These are phyloP conservation scores for Donacobius atricapilla DNA, from an alignment of 2,113 vertebrate species.

Conservation along the genomic window DNA sequence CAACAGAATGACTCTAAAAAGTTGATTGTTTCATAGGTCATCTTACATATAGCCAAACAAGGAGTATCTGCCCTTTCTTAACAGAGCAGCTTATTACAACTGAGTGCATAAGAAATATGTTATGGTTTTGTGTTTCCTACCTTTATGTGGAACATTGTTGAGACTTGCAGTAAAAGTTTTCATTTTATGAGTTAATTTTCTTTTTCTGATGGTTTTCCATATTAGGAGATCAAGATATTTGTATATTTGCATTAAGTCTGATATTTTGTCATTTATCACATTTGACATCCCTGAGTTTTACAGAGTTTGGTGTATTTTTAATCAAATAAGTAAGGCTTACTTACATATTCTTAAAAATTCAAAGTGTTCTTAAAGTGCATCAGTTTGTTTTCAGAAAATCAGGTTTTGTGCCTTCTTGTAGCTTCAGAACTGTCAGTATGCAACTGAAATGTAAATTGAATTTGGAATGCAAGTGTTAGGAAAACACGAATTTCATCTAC, in stretches of 20 bases:
- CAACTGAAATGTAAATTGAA: neutral
- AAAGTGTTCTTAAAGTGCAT: neutral
- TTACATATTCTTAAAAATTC: neutral
- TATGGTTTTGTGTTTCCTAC: neutral
- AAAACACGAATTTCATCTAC: neutral
- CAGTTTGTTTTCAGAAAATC: neutral
- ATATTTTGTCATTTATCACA: neutral
- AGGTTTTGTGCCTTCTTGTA: neutral
- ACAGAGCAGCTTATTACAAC: neutral
- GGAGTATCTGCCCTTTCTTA: neutral
- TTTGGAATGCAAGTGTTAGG: neutral
- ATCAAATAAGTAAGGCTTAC: neutral
- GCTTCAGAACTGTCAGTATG: neutral
- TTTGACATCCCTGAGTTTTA: neutral
- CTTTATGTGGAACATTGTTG: neutral
- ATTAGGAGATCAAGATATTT: neutral
- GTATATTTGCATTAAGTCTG: neutral
- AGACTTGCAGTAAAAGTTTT: neutral
- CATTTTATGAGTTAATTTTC: neutral
- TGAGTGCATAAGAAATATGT: neutral
- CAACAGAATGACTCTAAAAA: neutral
- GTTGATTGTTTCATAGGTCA: neutral
- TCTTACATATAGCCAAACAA: neutral
- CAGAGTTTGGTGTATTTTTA: neutral
- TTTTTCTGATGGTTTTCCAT: neutral